Evolutionary conservation across 2,113 vertebrate species (phyloP).

Genomic region (Nothocercus julius): DNA sequence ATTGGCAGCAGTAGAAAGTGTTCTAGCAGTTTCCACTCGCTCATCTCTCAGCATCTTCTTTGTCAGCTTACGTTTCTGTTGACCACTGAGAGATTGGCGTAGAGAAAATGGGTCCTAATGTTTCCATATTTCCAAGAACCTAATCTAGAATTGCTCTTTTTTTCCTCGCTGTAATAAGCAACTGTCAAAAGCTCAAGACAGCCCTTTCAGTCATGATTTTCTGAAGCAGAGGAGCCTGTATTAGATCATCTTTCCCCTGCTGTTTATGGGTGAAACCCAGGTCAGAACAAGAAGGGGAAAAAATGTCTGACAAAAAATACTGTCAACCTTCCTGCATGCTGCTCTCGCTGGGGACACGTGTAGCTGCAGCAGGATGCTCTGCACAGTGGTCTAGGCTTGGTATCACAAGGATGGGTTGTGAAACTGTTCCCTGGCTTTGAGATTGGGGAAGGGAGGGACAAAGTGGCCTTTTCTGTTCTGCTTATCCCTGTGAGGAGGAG

Average conservation of each 20-base stretch:
- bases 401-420: not conserved
- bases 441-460: not conserved
- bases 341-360: not conserved
- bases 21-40: not conserved
- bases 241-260: not conserved
- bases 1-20: not conserved
- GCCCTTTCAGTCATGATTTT: not conserved
- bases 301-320: not conserved
- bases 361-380: not conserved
- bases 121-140: not conserved
- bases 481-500: not conserved
- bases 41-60: not conserved
- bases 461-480: not conserved
- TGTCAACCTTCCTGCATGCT: not conserved
- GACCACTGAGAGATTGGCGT: not conserved
- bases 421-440: not conserved
- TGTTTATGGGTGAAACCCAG: not conserved
- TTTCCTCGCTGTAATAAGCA: not conserved
- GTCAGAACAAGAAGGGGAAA: not conserved
- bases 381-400: too few species aligned
- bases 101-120: not conserved
- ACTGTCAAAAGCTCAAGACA: not conserved
- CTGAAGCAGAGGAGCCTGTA: not conserved
- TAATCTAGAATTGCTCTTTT: not conserved
- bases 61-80: not conserved